Evolutionary conservation across 2,888 invertebrate genomes (phyloP), one percentile per base, ranked within the genome.

Genomic region (Eilema griseolum): DNA sequence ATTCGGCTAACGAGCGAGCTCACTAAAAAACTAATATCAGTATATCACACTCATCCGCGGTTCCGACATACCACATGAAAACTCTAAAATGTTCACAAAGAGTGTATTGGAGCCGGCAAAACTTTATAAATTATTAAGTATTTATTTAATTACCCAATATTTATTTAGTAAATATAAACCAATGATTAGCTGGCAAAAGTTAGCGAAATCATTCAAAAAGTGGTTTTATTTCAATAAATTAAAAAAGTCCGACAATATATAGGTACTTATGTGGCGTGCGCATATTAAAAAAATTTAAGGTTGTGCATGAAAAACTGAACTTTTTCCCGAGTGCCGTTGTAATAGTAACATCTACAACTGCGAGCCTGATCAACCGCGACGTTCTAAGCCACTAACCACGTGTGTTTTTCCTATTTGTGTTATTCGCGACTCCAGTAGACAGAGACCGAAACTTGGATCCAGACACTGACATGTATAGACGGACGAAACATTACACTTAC

Each of bases 1-100:
- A 88, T 87, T 88, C 88, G 88, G 83, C 89, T 92, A 93, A 93
- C 92, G 90, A 93, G 89, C 89, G 85, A 80, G 85, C 79, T 83
- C 89, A 88, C 89, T 89, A 91, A 90, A 92, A 91, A 91, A 89
- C 88, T 88, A 90, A 93, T 93, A 92, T 89, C 94, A 90, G 92
- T 94, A 94, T 92, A 93, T 94, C 93, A 95, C 92, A 86, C 87
- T 88, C 91, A 90, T 92, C 92, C 89, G 91, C 90, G 88, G 89
- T 90, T 91, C 79, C 90, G 90, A 88, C 88, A 88, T 88, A 83
- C 83, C 84, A 81, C 85, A 83, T 90, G 91, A 89, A 91, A 89
- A 89, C 83, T 89, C 85, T 87, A 79, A 86, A 88, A 87, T 77
- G 78, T 69, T 80, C 81, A 90, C 91, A 91, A 78, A 41, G 86